These are phyloP conservation scores for Eristalis pertinax DNA, from an alignment of 2,888 invertebrate genomes.

Conservation along the genomic window DNA sequence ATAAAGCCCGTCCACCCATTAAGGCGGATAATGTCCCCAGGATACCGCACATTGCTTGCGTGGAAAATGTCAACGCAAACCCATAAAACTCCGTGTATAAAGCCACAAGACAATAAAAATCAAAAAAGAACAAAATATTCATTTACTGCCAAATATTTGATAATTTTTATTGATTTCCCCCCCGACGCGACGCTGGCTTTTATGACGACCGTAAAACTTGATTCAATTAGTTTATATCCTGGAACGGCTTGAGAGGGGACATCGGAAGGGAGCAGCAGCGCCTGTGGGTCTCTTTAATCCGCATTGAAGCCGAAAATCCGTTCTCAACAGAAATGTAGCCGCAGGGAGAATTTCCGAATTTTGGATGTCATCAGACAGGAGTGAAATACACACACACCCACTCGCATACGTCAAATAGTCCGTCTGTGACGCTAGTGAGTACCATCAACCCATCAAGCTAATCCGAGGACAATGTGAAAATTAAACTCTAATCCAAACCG, in stretches of 20 bases:
- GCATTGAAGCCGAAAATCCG: neutral
- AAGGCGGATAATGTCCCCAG: constrained; percentile 13
- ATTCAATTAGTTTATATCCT: constrained; percentile 46
- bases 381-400: constrained; percentile 26
- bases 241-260: neutral
- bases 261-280: neutral
- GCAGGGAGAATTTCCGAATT: constrained; percentile 19
- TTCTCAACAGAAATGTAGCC: neutral
- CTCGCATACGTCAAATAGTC: neutral
- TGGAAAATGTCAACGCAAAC: constrained; percentile 35
- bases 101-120: constrained; percentile 23
- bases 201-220: constrained; percentile 47
- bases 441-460: constrained; percentile 51
- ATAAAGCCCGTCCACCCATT: constrained; percentile 7
- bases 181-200: constrained; percentile 20
- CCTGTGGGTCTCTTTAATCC: neutral
- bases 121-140: constrained; percentile 8
- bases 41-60: constrained; percentile 11
- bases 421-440: neutral
- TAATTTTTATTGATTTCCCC: constrained; percentile 53
- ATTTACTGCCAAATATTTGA: constrained; percentile 42
- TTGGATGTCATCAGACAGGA: constrained; percentile 40
- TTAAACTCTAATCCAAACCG: constrained; percentile 70
- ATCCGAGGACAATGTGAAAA: constrained; percentile 71
- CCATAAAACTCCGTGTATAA: constrained; percentile 45